Conservation (phyloP, 2,888 invertebrate genomes). For the Allophyes oxyacanthae region DNA sequence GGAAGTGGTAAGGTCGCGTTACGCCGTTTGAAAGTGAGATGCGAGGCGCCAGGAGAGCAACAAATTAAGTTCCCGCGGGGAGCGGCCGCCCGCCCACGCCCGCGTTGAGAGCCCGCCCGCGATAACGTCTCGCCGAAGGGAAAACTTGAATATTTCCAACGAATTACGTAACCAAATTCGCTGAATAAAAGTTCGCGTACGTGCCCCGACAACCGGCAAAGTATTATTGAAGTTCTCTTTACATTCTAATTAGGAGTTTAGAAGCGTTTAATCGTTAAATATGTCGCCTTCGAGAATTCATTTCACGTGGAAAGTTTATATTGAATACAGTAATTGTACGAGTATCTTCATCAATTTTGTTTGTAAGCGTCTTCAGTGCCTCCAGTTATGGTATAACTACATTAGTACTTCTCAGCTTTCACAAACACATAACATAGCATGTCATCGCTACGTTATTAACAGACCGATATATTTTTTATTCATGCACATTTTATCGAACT, state of each 20-base stretch:
- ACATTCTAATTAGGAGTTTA: slow-evolving; percentile 79
- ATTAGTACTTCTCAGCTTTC: slow-evolving; percentile 29
- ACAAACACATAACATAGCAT: slow-evolving; percentile 16
- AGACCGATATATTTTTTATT: slow-evolving; percentile 15
- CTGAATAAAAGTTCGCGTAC: slow-evolving; percentile 82
- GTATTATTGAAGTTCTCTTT: slow-evolving; percentile 78
- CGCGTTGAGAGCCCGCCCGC: slow-evolving; percentile 82
- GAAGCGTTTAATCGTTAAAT: slow-evolving; percentile 73
- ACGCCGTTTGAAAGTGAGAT: slow-evolving; percentile 88
- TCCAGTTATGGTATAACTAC: slow-evolving; percentile 29
- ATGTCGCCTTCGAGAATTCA: slow-evolving; percentile 66
- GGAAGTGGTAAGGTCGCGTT: slow-evolving; percentile 86
- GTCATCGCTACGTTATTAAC: slow-evolving; percentile 30
- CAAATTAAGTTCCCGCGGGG: slow-evolving; percentile 88
- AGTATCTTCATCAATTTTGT: slow-evolving; percentile 48
- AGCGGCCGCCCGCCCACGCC: slow-evolving; percentile 77
- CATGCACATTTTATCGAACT: slow-evolving; percentile 7
- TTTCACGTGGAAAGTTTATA: slow-evolving; percentile 61
- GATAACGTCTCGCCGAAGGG: slow-evolving; percentile 86
- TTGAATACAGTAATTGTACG: slow-evolving; percentile 58
- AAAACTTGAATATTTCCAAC: slow-evolving; percentile 86
- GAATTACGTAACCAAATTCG: slow-evolving; percentile 85
- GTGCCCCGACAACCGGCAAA: slow-evolving; percentile 78
- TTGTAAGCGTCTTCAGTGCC: slow-evolving; percentile 25
- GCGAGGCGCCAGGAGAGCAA: slow-evolving; percentile 89